Evolutionary conservation across 2,113 vertebrate genomes (phyloP), one percentile per base, ranked within the genome.

Genomic region (Verasper variegatus): DNA sequence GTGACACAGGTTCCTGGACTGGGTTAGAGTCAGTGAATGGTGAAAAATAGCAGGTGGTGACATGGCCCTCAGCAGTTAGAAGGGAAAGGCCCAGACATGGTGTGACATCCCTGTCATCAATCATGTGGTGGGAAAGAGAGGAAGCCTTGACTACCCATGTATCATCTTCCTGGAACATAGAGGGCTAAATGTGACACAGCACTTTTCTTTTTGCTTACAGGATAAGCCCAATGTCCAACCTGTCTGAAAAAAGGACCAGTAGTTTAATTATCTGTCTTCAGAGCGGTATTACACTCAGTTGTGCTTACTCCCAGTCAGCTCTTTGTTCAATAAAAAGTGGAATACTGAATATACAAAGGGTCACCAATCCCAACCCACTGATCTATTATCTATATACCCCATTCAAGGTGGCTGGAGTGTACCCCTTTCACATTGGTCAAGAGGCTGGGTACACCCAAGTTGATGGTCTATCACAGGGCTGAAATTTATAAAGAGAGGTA

Each of bases 61-160:
- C 76, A 71, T 81, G 84, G 86, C 79, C 72, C 68, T 90, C 68
- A 65, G 89, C 86, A 49, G 88, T 86, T 86, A 89, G 45, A 88
- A 59, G 64, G 11, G 74, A 80, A 84, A 89, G 89, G 85, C 91
- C 89, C 76, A 86, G 92, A 92, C 90, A 78, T 45, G 64, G 87
- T 92, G 92, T 95, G 90, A 94, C 94, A 94, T 86, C 70, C 94
- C 93, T 91, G 94, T 94, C 94, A 95, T 96, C 94, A 93, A 94
- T 96, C 96, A 95, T 88, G 76, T 26, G 84, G 78, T 45, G 59
- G 91, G 91, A 94, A 91, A 87, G 93, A 94, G 94, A 91, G 94
- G 91, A 83, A 91, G 70, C 20, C 85, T 82, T 82, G 70, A 79
- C 92, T 85, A 90, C 91, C 93, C 92, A 96, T 95, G 95, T 94